These are phyloP conservation scores for Caenorhabditis latens DNA, from an alignment of 1,140 invertebrate species.

Conservation along the genomic window DNA sequence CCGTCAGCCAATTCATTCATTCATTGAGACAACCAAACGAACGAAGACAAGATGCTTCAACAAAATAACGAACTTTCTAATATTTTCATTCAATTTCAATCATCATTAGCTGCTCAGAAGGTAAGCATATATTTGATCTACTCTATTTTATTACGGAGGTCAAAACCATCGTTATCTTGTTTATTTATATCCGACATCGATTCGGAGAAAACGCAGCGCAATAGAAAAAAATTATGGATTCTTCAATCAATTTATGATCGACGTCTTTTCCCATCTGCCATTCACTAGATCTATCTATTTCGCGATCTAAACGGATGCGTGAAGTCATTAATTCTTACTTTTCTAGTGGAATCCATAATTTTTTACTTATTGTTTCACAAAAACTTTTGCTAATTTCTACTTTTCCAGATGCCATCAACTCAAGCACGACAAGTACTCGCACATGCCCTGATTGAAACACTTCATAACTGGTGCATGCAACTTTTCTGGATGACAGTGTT, in stretches of 20 bases:
- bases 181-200: too few species aligned
- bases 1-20: constrained; percentile 38
- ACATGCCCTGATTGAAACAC: constrained; percentile 32
- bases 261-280: too few species aligned
- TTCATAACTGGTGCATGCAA: constrained; percentile 56
- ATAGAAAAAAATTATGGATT: too few species aligned
- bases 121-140: not conserved
- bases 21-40: constrained; percentile 20
- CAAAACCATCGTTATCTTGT: not conserved
- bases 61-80: constrained; percentile 31
- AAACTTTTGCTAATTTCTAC: not conserved
- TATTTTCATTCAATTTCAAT: constrained; percentile 16
- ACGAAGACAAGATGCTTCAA: constrained; percentile 26
- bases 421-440: constrained; percentile 44
- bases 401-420: constrained; percentile 46
- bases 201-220: too few species aligned
- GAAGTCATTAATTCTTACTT: not conserved
- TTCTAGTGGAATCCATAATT: not conserved
- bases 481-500: constrained; percentile 59
- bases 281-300: too few species aligned
- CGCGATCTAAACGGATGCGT: too few species aligned
- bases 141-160: not conserved
- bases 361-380: not conserved
- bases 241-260: too few species aligned
- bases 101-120: constrained; percentile 12